Evolutionary conservation across 1,140 invertebrate species (phyloP).

Genomic region (Drosophila erecta): DNA sequence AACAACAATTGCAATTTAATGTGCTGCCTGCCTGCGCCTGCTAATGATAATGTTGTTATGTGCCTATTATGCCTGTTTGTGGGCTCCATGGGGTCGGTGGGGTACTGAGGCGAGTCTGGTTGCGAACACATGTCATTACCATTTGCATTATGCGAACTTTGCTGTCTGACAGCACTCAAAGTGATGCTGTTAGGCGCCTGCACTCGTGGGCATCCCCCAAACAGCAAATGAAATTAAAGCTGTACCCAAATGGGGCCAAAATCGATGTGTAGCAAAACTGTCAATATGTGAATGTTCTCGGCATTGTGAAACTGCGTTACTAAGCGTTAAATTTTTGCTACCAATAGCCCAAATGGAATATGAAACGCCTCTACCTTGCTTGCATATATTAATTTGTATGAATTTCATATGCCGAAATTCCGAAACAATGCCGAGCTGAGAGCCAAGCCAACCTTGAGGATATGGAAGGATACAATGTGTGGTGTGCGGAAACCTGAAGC

Average conservation of each 20-base stretch:
- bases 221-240: conserved; percentile 36
- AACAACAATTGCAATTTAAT: conserved; percentile 73
- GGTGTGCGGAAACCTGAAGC: conserved; percentile 43
- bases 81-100: conserved; percentile 8
- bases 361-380: not conserved
- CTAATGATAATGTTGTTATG: conserved; percentile 81
- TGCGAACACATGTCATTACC: conserved; percentile 62
- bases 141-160: conserved; percentile 57
- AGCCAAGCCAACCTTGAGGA: conserved; percentile 15
- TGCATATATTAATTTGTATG: conserved; percentile 26
- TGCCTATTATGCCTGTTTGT: conserved; percentile 66
- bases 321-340: not conserved
- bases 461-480: conserved; percentile 7
- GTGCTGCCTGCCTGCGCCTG: conserved; percentile 50
- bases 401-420: conserved; percentile 42
- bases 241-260: conserved; percentile 5
- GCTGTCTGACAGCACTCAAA: conserved; percentile 53
- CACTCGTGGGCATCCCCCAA: conserved; percentile 6
- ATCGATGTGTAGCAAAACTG: conserved; percentile 6
- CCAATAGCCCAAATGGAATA: conserved; percentile 2
- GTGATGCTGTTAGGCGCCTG: conserved; percentile 37
- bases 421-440: conserved; percentile 28
- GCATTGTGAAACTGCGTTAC: not conserved
- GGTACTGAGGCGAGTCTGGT: conserved; percentile 1
- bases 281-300: not conserved